Evolutionary conservation across 2,113 vertebrate genomes (phyloP), one percentile per base, ranked within the genome.

Genomic region (Podocnemis expansa): DNA sequence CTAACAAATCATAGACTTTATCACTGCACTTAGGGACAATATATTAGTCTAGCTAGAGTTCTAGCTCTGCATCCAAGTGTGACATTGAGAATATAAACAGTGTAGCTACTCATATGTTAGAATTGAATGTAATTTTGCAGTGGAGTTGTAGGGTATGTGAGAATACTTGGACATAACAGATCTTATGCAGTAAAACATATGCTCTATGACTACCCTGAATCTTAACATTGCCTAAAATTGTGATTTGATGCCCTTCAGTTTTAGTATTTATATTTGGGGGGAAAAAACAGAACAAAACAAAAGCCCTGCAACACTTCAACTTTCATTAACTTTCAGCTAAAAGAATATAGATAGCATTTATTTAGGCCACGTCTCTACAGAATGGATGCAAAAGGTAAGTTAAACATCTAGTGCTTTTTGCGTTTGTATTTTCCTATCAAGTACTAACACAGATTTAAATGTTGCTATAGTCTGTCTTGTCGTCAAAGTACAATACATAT

Each of bases 201-300:
- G 63, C 10, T 70, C n/a, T 70, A 22, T 70, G 63, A 19, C 6
- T 38, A 70, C 17, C n/a, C 38, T 70, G 63, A 10, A 4, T 21
- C 7, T 10, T 70, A 70, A 47, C 34, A 34, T 49, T 89, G 82
- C 84, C 5, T 4, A 19, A 2, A 54, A 31, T 2, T n/a, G 3
- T 9, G 17, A 1, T 2, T 14, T 60, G 22, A 78, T 70, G 85
- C 80, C 34, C 78, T 78, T 58, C 3, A 4, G 0, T 24, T 60
- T 78, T 82, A 1, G 63, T 70, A 38, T 70, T 70, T 70, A 43
- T 51, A 87, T 88, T 92, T 2, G 1, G 43, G 10, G 5, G 17
- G 0, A 2, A 17, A 47, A 17, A 38, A 3, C 6, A 47, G 7
- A 47, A 47, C 6, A 47, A 47, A 6, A 38, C 41, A 78, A 54